A percentile compares a stretch with the other conserved stretches of the same genome.
These are phyloP conservation scores for Punctoribates punctum DNA, from an alignment of 2,888 invertebrate species.

Conservation along the genomic window DNA sequence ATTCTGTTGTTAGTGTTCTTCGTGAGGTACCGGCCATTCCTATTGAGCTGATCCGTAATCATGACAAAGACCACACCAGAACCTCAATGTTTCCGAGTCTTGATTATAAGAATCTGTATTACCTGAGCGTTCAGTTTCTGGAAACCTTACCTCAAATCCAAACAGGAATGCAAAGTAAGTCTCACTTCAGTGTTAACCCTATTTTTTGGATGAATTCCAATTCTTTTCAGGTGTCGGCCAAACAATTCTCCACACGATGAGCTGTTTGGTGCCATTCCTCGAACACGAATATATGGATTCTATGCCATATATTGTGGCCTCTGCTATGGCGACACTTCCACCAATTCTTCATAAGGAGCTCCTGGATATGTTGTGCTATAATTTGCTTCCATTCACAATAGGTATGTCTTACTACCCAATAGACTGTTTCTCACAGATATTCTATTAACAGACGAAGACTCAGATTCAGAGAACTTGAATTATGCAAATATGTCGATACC, in stretches of 20 bases:
- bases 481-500: conserved; percentile 56
- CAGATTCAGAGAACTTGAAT: conserved; percentile 49
- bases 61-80: conserved; percentile 77
- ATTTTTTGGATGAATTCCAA: background rate
- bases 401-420: conserved; percentile 60
- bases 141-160: conserved; percentile 42
- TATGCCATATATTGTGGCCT: conserved; percentile 87
- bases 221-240: conserved; percentile 75
- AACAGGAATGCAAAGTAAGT: conserved; percentile 50
- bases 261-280: conserved; percentile 90
- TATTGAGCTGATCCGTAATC: conserved; percentile 80
- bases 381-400: conserved; percentile 91
- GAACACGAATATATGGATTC: conserved; percentile 94
- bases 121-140: conserved; percentile 37
- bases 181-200: background rate
- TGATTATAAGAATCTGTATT: conserved; percentile 42
- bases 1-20: conserved; percentile 68
- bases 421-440: background rate
- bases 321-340: conserved; percentile 88
- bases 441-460: conserved; percentile 2
- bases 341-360: conserved; percentile 86
- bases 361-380: conserved; percentile 88
- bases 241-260: conserved; percentile 85
- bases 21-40: conserved; percentile 95
- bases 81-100: conserved; percentile 64